Percentiles rank a stretch among this genome's conserved stretches.
These are phyloP conservation scores for Babylonia areolata DNA, from an alignment of 1,140 invertebrate species.

Conservation along the genomic window DNA sequence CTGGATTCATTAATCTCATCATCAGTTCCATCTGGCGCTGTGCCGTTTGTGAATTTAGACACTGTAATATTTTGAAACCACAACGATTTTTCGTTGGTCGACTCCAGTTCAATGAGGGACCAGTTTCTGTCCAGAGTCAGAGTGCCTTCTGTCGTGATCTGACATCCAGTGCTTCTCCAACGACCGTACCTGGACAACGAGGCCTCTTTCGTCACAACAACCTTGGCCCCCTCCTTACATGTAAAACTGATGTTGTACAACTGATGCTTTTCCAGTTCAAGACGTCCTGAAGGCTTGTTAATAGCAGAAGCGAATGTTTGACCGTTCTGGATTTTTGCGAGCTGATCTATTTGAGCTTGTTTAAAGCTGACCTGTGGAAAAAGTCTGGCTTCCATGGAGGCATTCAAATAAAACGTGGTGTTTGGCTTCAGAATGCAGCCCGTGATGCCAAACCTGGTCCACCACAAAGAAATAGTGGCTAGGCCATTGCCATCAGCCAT, in stretches of 20 bases:
- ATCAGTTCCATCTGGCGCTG: not conserved
- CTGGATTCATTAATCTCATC: not conserved
- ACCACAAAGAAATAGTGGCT: not conserved
- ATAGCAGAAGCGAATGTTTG: too few species aligned
- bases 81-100: not conserved
- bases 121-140: not conserved
- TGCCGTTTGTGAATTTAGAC: not conserved
- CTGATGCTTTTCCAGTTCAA: not conserved
- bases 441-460: not conserved
- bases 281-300: too few species aligned
- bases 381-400: not conserved
- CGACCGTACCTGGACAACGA: not conserved
- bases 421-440: not conserved
- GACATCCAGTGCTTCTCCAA: not conserved
- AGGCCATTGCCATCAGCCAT: not conserved
- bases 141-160: not conserved
- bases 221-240: not conserved
- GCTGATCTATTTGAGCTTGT: not conserved
- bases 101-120: not conserved
- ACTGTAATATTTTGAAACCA: constrained; percentile 16
- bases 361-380: constrained; percentile 2
- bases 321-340: not conserved
- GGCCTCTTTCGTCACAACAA: not conserved
- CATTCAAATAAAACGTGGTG: constrained; percentile 11
- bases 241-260: constrained; percentile 9